Base-by-base conservation (phyloP, 1,140 invertebrate species). In the Cecropterus lyciades region DNA sequence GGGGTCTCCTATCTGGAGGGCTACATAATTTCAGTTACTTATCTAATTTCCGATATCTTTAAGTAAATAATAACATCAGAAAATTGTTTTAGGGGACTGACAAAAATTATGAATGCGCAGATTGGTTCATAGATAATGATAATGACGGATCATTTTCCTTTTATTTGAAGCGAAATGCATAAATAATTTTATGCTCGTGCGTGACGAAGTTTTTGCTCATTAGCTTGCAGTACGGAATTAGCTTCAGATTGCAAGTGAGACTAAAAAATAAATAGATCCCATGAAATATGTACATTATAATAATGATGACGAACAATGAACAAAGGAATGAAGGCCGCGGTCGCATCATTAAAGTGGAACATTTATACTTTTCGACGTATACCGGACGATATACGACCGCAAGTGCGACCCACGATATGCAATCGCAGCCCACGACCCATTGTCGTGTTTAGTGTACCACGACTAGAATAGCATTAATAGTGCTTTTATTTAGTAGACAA, bases 141-240 rank as follows among this genome's bases (percentile, higher is more conserved):
- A 15, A 52, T 43, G 37, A n/a, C 0, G 48, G 6, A 63, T 37
- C 46, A 62, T 27, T 52, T 52, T 53, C 16, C 16, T 42, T 53
- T 42, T 53, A 64, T 64, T 64, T 49, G 59, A 30, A 53, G 57
- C 51, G 62, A 70, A 64, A 70, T 56, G 59, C 68, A 70, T 67
- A 63, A 65, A 74, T 70, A 70, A 70, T 57, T 53, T 57, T 65
- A 27, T 49, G 57, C 52, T 62, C 69, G 65, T 75, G 73, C 70
- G 66, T 75, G 73, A 73, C 73, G 51, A 65, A 73, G 59, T 79
- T 79, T 57, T 79, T 79, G 77, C 77, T 74, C 71, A 74, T 79
- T 79, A 79, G 27, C 48, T 67, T 52, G 62, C 53, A 67, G 59
- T 65, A 63, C 49, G 56, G 65, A 74, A 70, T 69, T 59, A 53